Evolutionary conservation across 1,140 invertebrate genomes (phyloP), one percentile per base, ranked within the genome.

Genomic region (Bombus haemorrhoidalis): DNA sequence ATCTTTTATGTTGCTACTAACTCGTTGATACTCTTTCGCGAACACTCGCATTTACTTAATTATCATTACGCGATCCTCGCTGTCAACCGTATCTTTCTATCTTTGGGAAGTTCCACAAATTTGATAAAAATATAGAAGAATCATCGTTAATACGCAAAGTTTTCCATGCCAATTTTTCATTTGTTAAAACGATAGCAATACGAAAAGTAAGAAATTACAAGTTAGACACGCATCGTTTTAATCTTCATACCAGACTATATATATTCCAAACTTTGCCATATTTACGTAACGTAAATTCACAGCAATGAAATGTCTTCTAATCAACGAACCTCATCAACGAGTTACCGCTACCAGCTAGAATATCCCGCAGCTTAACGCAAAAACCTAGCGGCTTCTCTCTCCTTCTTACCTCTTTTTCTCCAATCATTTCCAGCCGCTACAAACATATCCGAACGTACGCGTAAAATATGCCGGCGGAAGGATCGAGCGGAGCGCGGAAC

Each of bases 381-480:
- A 81, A 81, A 81, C 53, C 8, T 28, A 13, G n/a, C 6, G 59
- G 10, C n/a, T 12, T 22, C 18, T 57, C 53, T 25, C 73, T 12
- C 41, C 12, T 25, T 25, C 41, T 57, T n/a, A 22, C 34, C 22
- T 41, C 39, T 12, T 18, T 2, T 22, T 41, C 71, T n/a, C 39
- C 37, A 34, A 64, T 77, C 75, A 78, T 64, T 64, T 64, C 15
- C 75, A 78, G 18, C 57, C 25, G 75, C n/a, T n/a, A 13, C 75
- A 32, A 62, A n/a, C 59, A 22, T 59, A 37, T 83, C 81, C 47
- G 62, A 77, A 9, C n/a, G 71, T 32, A 28, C 68, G 73, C 81
- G 74, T 83, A 72, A 82, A 86, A 87, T 90, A 89, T 62, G 77
- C 85, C 64, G 81, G 81, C 87, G 87, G 84, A 87, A 74, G 85